These are phyloP conservation scores for Drosophila lowei DNA, from an alignment of 1,140 invertebrate genomes.

Conservation along the genomic window DNA sequence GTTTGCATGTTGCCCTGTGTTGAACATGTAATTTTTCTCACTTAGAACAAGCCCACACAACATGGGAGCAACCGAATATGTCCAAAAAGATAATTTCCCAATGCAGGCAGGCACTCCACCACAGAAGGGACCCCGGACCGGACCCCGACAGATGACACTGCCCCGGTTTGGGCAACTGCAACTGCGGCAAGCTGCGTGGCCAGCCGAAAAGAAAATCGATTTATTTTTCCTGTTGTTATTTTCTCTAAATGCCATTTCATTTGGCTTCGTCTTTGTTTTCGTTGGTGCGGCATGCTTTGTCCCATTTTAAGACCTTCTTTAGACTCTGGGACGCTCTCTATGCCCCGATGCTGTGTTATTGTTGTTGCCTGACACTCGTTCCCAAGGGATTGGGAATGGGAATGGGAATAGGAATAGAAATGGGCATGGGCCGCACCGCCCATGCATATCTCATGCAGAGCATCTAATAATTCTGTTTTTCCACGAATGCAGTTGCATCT, in stretches of 20 bases:
- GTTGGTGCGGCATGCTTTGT: slow-evolving; percentile 75
- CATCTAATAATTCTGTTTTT: slow-evolving; percentile 71
- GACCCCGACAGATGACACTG: slow-evolving; percentile 66
- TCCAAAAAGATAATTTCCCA: slow-evolving; percentile 36
- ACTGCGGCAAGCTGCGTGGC: slow-evolving; percentile 36
- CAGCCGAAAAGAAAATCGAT: slow-evolving; percentile 64
- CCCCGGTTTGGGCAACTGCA: slow-evolving; percentile 58
- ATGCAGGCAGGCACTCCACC: slow-evolving; percentile 6
- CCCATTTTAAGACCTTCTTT: slow-evolving; percentile 70
- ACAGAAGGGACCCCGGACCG: slow-evolving; percentile 16
- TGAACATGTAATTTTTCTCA: slow-evolving; percentile 45
- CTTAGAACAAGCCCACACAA: slow-evolving; percentile 51
- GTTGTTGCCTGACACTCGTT: slow-evolving; percentile 48
- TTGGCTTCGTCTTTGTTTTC: slow-evolving; percentile 70
- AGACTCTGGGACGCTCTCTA: slow-evolving; percentile 43
- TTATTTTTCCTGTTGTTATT: slow-evolving; percentile 30
- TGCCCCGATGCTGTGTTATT: slow-evolving; percentile 21
- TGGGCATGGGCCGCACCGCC: slow-evolving; percentile 12
- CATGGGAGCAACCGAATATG: slow-evolving; percentile 37
- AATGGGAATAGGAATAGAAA: slow-evolving; percentile 44
- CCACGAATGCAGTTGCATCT: slow-evolving; percentile 73
- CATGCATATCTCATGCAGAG: slow-evolving; percentile 67
- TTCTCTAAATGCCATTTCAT: slow-evolving; percentile 74
- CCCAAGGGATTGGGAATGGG: slow-evolving; percentile 64
- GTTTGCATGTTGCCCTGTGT: slow-evolving; percentile 24